Evolutionary conservation across 23 tunicate genomes (phyloP).

Genomic region (Halocynthia aurantium): DNA sequence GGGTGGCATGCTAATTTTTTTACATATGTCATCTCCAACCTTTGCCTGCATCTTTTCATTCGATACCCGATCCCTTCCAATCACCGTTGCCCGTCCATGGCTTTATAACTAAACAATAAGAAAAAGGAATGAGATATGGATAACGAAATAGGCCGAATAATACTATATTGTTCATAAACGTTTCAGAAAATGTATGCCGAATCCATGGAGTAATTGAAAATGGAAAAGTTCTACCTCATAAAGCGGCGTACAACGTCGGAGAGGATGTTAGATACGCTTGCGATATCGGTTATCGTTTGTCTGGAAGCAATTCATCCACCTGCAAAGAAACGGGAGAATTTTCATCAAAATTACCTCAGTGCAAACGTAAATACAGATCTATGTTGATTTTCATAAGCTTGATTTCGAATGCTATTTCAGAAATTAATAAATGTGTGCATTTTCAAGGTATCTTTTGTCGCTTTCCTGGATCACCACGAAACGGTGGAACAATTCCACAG

Average conservation of each 20-base stretch:
- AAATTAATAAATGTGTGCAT: neutral
- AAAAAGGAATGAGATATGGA: too few species aligned
- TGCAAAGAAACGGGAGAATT: constrained; percentile 14
- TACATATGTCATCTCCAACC: too few species aligned
- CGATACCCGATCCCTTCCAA: too few species aligned
- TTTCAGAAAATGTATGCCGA: constrained; percentile 18
- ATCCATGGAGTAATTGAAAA: neutral
- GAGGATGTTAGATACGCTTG: constrained; percentile 8
- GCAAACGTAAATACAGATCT: constrained; percentile 16
- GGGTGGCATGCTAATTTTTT: too few species aligned
- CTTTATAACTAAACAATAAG: too few species aligned
- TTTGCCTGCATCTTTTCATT: too few species aligned
- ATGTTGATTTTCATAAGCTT: too few species aligned
- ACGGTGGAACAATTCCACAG: constrained; percentile 12
- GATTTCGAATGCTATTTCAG: too few species aligned
- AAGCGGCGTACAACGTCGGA: constrained; percentile 6
- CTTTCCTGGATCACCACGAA: constrained; percentile 12
- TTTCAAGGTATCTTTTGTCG: constrained; percentile 1
- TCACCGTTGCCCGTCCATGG: too few species aligned
- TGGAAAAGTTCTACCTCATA: constrained; percentile 9
- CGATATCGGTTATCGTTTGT: constrained; percentile 12
- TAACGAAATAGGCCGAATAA: too few species aligned
- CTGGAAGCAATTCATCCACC: neutral
- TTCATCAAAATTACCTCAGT: constrained; percentile 12
- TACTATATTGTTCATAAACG: neutral